A percentile compares a stretch with the other conserved stretches of the same genome.
Evolutionary conservation across 2,797 vertebrate genomes (phyloP).

Genomic region (Danio aesculapii): DNA sequence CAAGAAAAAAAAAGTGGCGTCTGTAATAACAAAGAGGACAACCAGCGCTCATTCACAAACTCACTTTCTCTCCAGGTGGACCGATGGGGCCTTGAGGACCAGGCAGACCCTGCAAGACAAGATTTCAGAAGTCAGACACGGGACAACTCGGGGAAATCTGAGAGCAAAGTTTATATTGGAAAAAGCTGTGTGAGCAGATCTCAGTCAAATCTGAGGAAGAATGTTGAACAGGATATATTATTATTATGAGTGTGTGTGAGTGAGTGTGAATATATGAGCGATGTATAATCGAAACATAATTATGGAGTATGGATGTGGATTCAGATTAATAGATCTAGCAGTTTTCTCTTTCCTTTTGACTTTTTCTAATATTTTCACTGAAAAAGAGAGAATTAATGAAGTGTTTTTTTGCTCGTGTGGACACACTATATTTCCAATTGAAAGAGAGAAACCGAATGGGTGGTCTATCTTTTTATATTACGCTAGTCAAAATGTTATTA

Average conservation of each 20-base stretch:
- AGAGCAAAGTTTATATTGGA: slow-evolving; percentile 17
- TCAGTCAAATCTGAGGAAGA: slow-evolving; percentile 28
- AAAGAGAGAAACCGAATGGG: not conserved
- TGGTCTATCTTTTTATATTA: not conserved
- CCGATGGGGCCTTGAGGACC: slow-evolving; percentile 98
- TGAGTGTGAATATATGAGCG: not conserved
- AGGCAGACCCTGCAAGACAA: slow-evolving; percentile 89
- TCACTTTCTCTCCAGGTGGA: slow-evolving; percentile 98
- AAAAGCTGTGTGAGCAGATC: slow-evolving; percentile 37
- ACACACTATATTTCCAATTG: not conserved
- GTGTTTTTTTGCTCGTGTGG: not conserved
- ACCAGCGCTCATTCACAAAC: slow-evolving; percentile 61
- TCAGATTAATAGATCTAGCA: not conserved
- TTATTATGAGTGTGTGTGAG: not conserved
- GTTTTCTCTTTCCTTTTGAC: not conserved
- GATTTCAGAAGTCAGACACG: slow-evolving; percentile 53
- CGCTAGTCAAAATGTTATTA: not conserved
- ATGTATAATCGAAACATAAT: not conserved
- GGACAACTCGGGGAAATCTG: slow-evolving; percentile 32
- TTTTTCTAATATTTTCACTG: slow-evolving; percentile 1
- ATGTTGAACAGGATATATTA: not conserved
- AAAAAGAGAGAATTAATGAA: not conserved
- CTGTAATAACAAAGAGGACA: slow-evolving; percentile 62
- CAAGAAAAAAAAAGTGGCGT: slow-evolving; percentile 55
- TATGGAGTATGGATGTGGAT: not conserved